Evolutionary conservation across 2,113 vertebrate genomes (phyloP).

Genomic region (Dendropsophus ebraccatus): DNA sequence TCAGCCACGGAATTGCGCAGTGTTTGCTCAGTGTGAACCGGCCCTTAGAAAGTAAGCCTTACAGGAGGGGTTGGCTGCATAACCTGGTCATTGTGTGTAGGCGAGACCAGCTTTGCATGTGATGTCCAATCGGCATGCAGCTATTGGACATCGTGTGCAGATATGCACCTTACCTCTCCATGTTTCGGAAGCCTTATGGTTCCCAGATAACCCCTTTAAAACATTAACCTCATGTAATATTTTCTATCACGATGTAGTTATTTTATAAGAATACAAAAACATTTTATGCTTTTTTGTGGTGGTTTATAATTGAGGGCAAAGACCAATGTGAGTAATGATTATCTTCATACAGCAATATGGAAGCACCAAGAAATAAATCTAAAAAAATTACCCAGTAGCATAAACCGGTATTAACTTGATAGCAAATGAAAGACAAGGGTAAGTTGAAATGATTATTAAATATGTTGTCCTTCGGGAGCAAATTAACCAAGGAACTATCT

Average conservation of each 20-base stretch:
- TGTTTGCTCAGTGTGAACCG: too few species aligned
- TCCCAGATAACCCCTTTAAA: too few species aligned
- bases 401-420: neutral
- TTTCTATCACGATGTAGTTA: neutral
- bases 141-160: too few species aligned
- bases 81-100: too few species aligned
- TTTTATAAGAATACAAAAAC: too few species aligned
- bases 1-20: too few species aligned
- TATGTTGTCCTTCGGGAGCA: neutral
- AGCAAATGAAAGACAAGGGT: neutral
- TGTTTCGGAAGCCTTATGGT: too few species aligned
- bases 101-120: too few species aligned
- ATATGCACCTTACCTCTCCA: too few species aligned
- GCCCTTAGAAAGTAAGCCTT: too few species aligned
- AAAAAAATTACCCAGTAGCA: neutral
- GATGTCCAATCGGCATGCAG: too few species aligned
- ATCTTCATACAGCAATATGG: neutral
- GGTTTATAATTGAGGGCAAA: neutral
- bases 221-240: neutral
- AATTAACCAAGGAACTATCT: slow-evolving; percentile 9
- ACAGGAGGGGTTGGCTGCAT: too few species aligned
- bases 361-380: neutral
- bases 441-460: slow-evolving; percentile 30
- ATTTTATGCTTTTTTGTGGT: neutral
- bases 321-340: neutral